Conservation (phyloP, 2,797 vertebrate species). For the Rhabdomys pumilio region DNA sequence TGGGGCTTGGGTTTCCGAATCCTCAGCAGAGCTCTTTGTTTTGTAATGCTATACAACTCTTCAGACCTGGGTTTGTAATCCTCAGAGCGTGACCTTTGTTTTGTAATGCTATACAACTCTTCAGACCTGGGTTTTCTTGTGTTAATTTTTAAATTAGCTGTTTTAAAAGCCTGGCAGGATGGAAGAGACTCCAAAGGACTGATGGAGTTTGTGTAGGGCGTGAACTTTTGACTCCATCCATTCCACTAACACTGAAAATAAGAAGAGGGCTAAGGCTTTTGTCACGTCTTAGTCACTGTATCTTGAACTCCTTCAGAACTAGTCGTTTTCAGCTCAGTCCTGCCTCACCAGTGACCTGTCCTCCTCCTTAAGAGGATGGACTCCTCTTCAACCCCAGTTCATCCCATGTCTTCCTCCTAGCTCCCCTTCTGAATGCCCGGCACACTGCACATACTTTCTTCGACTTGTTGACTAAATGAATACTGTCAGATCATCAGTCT, state of each 20-base stretch:
- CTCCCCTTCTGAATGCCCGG: too few species aligned
- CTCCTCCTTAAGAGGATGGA: background rate
- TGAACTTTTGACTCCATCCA: background rate
- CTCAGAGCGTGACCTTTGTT: background rate
- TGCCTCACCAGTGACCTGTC: background rate
- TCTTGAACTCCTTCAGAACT: background rate
- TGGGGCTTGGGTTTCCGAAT: background rate
- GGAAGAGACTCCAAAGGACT: background rate
- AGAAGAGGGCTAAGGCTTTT: background rate
- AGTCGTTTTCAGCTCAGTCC: background rate
- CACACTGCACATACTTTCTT: background rate
- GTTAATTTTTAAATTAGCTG: background rate
- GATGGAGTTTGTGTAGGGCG: background rate
- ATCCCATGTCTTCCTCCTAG: background rate
- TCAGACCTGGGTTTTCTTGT: background rate
- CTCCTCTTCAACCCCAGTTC: background rate
- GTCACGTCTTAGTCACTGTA: background rate
- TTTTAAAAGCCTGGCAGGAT: background rate
- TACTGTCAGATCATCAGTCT: background rate
- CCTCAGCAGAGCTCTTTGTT: too few species aligned
- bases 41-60: too few species aligned
- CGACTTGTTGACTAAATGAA: background rate
- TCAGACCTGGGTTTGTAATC: too few species aligned
- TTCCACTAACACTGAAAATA: slow-evolving; percentile 16
- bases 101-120: background rate